A percentile compares a stretch with the other conserved stretches of the same genome.
Evolutionary conservation across 2,797 vertebrate species (phyloP).

Genomic region (Melanogrammus aeglefinus): DNA sequence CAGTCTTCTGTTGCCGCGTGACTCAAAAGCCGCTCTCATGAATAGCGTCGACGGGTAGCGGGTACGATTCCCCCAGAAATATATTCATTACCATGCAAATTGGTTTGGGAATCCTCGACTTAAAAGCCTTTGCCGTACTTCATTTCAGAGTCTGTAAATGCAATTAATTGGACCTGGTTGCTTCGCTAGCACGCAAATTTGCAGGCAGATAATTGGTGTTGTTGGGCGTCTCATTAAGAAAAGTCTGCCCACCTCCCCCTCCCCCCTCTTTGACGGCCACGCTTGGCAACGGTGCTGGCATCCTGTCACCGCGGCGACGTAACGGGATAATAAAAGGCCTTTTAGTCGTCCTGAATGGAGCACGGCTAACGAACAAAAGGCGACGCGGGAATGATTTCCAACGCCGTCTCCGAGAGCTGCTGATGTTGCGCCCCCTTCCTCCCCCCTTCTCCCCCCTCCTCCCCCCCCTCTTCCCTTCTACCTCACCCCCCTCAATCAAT

Average conservation of each 20-base stretch:
- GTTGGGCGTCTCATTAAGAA: conserved; percentile 58
- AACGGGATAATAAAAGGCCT: conserved; percentile 72
- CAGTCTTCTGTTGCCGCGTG: conserved; percentile 46
- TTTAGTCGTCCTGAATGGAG: conserved; percentile 60
- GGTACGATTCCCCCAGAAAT: conserved; percentile 72
- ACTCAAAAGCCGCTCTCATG: conserved; percentile 38
- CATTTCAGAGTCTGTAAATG: conserved; percentile 76
- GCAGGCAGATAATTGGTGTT: conserved; percentile 68
- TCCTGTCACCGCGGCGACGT: conserved; percentile 51
- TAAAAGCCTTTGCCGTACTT: conserved; percentile 76
- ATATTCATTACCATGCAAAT: conserved; percentile 78
- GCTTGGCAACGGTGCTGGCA: conserved; percentile 40
- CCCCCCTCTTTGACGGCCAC: conserved; percentile 52
- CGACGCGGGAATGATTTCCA: conserved; percentile 55
- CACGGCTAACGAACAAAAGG: conserved; percentile 58
- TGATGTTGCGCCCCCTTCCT: too few relatives aligned
- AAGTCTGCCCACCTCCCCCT: neutral
- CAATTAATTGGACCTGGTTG: conserved; percentile 72
- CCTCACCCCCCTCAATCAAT: conserved; percentile 2
- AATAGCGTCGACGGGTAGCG: conserved; percentile 52
- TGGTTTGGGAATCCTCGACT: conserved; percentile 70
- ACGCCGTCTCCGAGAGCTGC: conserved; percentile 56
- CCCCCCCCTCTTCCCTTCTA: too few relatives aligned
- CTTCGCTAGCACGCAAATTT: conserved; percentile 72
- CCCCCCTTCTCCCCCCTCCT: too few relatives aligned